A percentile compares a stretch with the other conserved stretches of the same genome.
phyloP scores from a whole-genome alignment of 2,888 invertebrate genomes.

The Halictus ligatus region DNA sequence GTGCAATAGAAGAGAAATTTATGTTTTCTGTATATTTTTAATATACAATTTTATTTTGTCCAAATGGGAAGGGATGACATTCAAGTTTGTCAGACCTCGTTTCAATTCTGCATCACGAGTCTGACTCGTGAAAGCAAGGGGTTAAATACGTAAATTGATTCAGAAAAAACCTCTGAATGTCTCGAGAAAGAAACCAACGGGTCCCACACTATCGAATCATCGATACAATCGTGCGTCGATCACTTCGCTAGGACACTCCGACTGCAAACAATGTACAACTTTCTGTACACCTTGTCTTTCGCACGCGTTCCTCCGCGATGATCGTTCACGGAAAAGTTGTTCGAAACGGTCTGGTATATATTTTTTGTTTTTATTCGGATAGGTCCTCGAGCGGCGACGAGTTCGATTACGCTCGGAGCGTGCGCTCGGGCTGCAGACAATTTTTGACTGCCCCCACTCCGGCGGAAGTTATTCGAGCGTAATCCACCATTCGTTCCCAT shows the following conservation, averaged over 20 bases:
- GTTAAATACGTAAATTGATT: background rate
- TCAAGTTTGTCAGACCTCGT: too few relatives aligned
- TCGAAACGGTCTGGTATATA: background rate
- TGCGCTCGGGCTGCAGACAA: background rate
- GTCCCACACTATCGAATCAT: background rate
- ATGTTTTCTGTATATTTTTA: background rate
- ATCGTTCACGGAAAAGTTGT: background rate
- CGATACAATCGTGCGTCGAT: background rate
- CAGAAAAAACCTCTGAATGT: background rate
- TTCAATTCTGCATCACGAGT: too few relatives aligned
- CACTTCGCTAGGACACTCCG: background rate
- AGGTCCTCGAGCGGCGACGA: background rate
- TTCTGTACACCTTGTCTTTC: background rate
- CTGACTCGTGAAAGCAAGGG: too few relatives aligned
- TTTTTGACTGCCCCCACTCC: background rate
- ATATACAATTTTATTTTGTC: background rate
- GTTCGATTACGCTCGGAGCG: constrained; percentile 9
- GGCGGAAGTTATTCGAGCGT: constrained; percentile 42
- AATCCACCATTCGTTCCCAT: constrained; percentile 59
- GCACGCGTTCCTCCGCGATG: background rate
- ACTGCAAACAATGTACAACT: background rate
- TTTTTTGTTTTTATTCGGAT: background rate
- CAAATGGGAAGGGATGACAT: background rate
- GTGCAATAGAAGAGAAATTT: background rate
- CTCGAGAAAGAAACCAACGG: background rate